Percentiles rank a stretch among this genome's conserved stretches.
Conservation (phyloP, 1,140 invertebrate genomes). For the Bombus vancouverensis region DNA sequence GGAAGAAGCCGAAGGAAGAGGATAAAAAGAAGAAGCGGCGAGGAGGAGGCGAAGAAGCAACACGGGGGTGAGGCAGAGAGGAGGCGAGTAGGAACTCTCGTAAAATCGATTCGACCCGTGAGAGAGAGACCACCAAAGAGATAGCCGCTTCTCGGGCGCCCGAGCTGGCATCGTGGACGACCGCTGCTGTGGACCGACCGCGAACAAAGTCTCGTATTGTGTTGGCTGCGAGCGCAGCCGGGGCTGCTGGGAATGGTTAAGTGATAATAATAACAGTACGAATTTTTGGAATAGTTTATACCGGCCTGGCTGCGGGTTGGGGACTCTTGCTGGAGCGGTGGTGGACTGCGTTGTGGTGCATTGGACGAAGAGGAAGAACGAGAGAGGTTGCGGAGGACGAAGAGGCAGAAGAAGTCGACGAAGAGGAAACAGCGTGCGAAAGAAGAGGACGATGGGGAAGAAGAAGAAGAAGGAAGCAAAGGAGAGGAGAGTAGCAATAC, state of each 20-base stretch:
- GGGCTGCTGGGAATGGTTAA: conserved; percentile 64
- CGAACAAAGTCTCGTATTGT: conserved; percentile 73
- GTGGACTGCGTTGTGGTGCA: neutral
- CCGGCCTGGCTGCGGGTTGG: neutral
- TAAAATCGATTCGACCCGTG: conserved; percentile 57
- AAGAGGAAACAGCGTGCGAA: too few species aligned
- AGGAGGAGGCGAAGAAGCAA: neutral
- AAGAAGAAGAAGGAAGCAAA: conserved; percentile 1
- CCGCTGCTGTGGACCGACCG: conserved; percentile 41
- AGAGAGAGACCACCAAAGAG: conserved; percentile 58
- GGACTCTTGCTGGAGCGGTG: neutral
- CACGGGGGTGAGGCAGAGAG: neutral
- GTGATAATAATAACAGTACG: conserved; percentile 74
- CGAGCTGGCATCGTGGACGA: conserved; percentile 17
- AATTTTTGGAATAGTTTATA: conserved; percentile 75
- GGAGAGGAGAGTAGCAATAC: neutral
- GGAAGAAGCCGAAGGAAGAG: neutral
- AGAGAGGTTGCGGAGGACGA: neutral
- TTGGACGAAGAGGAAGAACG: conserved; percentile 6
- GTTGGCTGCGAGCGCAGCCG: conserved; percentile 37
- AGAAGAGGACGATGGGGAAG: neutral
- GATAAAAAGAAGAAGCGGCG: neutral
- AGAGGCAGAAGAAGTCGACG: neutral
- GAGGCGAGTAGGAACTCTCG: conserved; percentile 43
- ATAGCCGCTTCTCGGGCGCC: conserved; percentile 41